These are phyloP conservation scores for Dallia pectoralis DNA, from an alignment of 2,797 vertebrate genomes.

Conservation along the genomic window DNA sequence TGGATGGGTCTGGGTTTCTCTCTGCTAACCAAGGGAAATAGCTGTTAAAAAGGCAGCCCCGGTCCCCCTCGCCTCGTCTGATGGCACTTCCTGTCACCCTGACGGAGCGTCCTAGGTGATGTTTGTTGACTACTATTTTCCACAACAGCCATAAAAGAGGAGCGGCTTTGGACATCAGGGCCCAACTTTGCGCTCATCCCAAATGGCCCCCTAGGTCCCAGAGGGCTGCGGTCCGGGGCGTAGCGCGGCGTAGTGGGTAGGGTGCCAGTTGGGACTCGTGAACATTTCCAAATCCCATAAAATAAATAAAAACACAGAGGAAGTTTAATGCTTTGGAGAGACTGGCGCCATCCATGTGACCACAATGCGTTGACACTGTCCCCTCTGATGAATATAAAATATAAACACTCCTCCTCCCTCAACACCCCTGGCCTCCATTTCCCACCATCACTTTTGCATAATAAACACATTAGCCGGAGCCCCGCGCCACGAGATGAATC, in stretches of 20 bases:
- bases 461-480: constrained; percentile 79
- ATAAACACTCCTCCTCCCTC: constrained; percentile 71
- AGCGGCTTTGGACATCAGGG: constrained; percentile 10
- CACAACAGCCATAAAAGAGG: constrained; percentile 40
- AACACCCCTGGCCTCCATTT: constrained; percentile 74
- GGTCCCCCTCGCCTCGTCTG: constrained; percentile 28
- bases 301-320: not conserved
- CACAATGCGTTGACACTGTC: constrained; percentile 60
- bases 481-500: constrained; percentile 73
- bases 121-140: constrained; percentile 49
- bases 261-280: not conserved
- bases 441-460: constrained; percentile 78
- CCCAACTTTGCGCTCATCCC: not conserved
- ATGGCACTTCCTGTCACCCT: constrained; percentile 53
- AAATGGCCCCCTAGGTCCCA: not conserved
- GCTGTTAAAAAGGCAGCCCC: constrained; percentile 20
- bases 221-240: not conserved
- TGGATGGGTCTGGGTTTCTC: constrained; percentile 36
- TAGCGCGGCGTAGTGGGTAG: not conserved
- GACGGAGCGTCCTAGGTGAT: constrained; percentile 39
- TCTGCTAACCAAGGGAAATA: constrained; percentile 43
- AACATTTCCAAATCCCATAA: constrained; percentile 26
- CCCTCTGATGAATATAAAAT: constrained; percentile 78
- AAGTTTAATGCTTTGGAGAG: constrained; percentile 46
- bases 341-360: constrained; percentile 68